Evolutionary conservation across 2,797 vertebrate genomes (phyloP).

Genomic region (Epinephelus coioides): DNA sequence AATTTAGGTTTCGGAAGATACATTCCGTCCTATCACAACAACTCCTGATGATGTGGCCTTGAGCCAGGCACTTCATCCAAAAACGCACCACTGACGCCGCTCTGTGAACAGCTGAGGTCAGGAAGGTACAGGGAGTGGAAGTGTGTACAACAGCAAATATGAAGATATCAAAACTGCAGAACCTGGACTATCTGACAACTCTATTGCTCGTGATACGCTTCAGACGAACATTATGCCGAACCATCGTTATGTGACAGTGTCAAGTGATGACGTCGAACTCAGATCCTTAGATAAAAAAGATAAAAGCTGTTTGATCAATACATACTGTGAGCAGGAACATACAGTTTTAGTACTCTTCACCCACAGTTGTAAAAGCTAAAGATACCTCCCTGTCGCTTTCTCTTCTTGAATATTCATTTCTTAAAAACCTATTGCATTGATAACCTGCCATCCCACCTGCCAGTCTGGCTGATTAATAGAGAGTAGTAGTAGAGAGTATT

Average conservation of each 20-base stretch:
- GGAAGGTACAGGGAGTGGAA: background rate
- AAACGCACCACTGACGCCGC: background rate
- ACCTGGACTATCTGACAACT: background rate
- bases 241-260: background rate
- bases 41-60: slow-evolving; percentile 1
- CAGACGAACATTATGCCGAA: background rate
- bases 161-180: background rate
- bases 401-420: background rate
- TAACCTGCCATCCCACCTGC: background rate
- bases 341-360: background rate
- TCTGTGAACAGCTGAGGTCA: slow-evolving; percentile 9
- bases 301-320: background rate
- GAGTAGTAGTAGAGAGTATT: background rate
- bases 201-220: background rate
- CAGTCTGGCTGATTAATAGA: background rate
- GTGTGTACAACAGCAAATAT: background rate
- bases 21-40: slow-evolving; percentile 1
- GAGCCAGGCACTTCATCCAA: slow-evolving; percentile 12
- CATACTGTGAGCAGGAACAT: background rate
- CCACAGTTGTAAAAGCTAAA: background rate
- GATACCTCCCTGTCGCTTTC: too few relatives aligned
- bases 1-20: background rate
- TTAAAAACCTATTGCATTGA: background rate
- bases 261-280: background rate
- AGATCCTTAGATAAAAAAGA: background rate